Evolutionary conservation across 2,113 vertebrate species (phyloP).

Genomic region (Ceyx margarethae): DNA sequence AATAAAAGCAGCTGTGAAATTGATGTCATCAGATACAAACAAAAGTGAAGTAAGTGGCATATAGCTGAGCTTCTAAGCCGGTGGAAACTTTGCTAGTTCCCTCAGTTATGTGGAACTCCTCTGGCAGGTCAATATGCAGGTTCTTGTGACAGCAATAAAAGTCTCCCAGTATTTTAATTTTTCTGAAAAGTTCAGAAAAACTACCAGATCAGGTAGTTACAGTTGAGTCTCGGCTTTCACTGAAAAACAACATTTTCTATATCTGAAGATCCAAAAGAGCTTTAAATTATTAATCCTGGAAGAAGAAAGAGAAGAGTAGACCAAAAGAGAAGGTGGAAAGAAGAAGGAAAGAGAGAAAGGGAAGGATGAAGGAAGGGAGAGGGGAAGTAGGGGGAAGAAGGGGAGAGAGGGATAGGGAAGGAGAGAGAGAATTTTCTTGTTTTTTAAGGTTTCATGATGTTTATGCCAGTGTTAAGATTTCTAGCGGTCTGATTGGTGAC

Average conservation of each 20-base stretch:
- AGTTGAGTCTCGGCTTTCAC: neutral
- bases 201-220: neutral
- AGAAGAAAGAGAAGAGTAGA: neutral
- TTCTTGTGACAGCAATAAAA: neutral
- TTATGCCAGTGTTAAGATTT: conserved; percentile 21
- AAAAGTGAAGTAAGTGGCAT: neutral
- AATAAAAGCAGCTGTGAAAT: neutral
- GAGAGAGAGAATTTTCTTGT: neutral
- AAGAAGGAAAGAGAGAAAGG: too few species aligned
- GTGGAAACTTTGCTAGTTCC: neutral
- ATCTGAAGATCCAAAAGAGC: neutral
- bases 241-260: neutral
- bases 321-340: fast-evolving
- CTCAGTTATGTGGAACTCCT: neutral
- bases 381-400: too few species aligned
- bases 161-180: neutral
- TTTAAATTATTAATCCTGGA: neutral
- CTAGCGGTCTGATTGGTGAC: neutral
- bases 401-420: too few species aligned
- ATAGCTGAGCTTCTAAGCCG: neutral
- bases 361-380: too few species aligned
- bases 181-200: neutral
- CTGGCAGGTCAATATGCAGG: neutral
- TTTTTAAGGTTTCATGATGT: conserved; percentile 39
- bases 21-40: neutral